Conservation (phyloP, 1,140 invertebrate genomes). For the Danaus plexippus region DNA sequence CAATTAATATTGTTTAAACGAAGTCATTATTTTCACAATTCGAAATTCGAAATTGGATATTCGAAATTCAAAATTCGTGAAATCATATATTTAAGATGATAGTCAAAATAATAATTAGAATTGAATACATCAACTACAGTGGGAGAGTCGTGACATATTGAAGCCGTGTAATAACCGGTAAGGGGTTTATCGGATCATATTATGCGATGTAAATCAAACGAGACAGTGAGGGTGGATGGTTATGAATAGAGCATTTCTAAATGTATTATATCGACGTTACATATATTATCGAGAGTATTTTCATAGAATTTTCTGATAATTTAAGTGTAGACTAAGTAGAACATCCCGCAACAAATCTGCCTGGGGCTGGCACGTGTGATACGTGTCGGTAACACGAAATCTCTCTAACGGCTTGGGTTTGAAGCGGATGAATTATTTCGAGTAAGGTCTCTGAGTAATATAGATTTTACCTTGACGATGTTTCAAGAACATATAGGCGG, state of each 20-base stretch:
- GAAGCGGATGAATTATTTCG: not conserved
- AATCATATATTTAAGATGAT: not conserved
- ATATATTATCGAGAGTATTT: slow-evolving; percentile 10
- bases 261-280: slow-evolving; percentile 14
- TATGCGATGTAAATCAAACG: slow-evolving; percentile 22
- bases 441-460: slow-evolving; percentile 1
- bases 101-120: not conserved
- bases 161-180: slow-evolving; percentile 11
- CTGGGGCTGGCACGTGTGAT: slow-evolving; percentile 19
- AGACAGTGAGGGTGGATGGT: slow-evolving; percentile 15
- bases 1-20: too few species aligned
- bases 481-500: not conserved
- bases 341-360: slow-evolving; percentile 19
- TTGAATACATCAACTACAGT: too few species aligned
- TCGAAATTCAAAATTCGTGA: too few species aligned
- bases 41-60: too few species aligned
- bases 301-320: not conserved
- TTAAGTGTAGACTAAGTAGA: slow-evolving; percentile 3
- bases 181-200: slow-evolving; percentile 8
- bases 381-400: slow-evolving; percentile 19
- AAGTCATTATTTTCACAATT: too few species aligned
- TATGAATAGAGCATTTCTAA: not conserved
- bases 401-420: slow-evolving; percentile 8
- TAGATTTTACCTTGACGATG: not conserved
- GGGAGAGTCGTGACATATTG: slow-evolving; percentile 5